phyloP scores from a whole-genome alignment of 2,113 vertebrate species.

The Suncus etruscus region DNA sequence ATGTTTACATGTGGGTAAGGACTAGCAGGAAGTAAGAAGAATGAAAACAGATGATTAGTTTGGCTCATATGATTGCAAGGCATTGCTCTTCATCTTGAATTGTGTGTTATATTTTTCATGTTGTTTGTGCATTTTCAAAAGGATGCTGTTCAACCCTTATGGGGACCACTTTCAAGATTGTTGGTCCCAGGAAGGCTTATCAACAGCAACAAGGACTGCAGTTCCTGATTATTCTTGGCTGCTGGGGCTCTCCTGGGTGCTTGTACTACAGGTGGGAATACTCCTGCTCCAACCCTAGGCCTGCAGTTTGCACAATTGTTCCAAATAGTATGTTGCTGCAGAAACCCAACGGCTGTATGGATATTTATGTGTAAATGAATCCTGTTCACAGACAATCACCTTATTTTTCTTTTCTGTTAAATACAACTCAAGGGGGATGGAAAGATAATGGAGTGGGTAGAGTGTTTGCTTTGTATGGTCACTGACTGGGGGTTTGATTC shows the following conservation, averaged over 20 bases:
- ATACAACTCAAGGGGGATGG: conserved; percentile 9
- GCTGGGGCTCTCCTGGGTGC: conserved; percentile 30
- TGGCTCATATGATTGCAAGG: background rate
- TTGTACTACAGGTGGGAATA: conserved; percentile 59
- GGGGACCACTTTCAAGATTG: conserved; percentile 6
- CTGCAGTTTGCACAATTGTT: conserved; percentile 4
- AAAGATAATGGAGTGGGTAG: too few relatives aligned
- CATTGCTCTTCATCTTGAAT: conserved; percentile 9
- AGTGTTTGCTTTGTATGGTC: too few relatives aligned
- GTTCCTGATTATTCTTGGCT: background rate
- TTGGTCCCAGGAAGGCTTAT: conserved; percentile 42
- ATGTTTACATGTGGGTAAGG: conserved; percentile 70
- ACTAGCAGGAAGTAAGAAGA: conserved; percentile 51
- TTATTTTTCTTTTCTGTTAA: background rate
- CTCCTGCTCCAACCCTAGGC: background rate
- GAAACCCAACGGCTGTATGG: conserved; percentile 43
- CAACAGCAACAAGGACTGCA: background rate
- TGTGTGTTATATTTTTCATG: background rate
- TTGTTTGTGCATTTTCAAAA: conserved; percentile 39
- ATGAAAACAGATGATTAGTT: conserved; percentile 64
- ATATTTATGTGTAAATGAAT: conserved; percentile 43
- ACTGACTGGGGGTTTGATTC: too few relatives aligned
- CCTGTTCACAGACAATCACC: conserved; percentile 1
- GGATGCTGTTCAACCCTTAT: background rate
- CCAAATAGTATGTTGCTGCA: conserved; percentile 58